A percentile compares a stretch with the other conserved stretches of the same genome.
These are phyloP conservation scores for Mastacembelus armatus DNA, from an alignment of 2,797 vertebrate species.

Conservation along the genomic window DNA sequence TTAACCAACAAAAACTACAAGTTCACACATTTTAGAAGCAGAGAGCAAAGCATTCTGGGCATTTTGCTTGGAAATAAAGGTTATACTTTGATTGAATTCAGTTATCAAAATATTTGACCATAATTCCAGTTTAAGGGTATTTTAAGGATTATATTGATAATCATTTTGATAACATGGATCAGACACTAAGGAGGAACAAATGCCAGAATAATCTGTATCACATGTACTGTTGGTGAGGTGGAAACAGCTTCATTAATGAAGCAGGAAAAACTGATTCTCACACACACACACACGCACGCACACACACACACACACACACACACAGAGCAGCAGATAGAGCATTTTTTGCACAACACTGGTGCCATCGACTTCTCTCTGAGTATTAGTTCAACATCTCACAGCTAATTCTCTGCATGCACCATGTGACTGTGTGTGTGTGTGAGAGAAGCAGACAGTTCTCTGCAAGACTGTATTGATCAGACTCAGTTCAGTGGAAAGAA, in stretches of 20 bases:
- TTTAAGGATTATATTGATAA: not conserved
- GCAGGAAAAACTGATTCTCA: constrained; percentile 26
- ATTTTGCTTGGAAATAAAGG: too few species aligned
- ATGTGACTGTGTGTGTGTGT: constrained; percentile 7
- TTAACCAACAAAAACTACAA: too few species aligned
- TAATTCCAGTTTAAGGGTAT: too few species aligned
- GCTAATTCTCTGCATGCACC: constrained; percentile 45
- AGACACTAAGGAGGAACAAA: constrained; percentile 3
- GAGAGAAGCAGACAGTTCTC: constrained; percentile 23
- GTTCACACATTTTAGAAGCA: too few species aligned
- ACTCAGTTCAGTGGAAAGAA: constrained; percentile 36
- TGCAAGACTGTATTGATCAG: constrained; percentile 40
- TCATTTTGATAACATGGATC: not conserved
- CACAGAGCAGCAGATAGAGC: constrained; percentile 15
- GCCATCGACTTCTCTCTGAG: constrained; percentile 39
- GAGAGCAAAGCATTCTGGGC: too few species aligned
- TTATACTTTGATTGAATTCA: too few species aligned
- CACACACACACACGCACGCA: constrained; percentile 7
- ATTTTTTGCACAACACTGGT: constrained; percentile 50
- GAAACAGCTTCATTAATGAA: constrained; percentile 52
- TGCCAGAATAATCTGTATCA: constrained; percentile 28
- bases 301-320: too few species aligned
- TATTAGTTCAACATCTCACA: constrained; percentile 56
- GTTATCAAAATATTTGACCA: too few species aligned
- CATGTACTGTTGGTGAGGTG: constrained; percentile 22